Percentiles rank a stretch among this genome's conserved stretches.
phyloP scores from a whole-genome alignment of 2,888 invertebrate genomes.

The Eurytoma californica region DNA sequence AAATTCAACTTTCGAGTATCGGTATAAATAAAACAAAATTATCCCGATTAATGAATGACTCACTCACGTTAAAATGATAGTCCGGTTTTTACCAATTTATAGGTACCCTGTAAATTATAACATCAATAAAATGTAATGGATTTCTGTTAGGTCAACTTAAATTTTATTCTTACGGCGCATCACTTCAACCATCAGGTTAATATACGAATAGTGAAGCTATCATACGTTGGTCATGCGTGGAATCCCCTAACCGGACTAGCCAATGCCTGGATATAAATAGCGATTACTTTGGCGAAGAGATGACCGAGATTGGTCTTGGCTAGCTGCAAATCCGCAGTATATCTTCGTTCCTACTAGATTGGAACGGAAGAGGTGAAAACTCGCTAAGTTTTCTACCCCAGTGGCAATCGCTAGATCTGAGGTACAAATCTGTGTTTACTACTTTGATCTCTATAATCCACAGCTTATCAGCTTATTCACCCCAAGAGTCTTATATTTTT shows the following conservation, averaged over 20 bases:
- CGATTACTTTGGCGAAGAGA: conserved; percentile 59
- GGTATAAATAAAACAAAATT: too few relatives aligned
- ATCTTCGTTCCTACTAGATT: conserved; percentile 59
- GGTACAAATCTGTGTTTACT: neutral
- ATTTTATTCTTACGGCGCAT: too few relatives aligned
- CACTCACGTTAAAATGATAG: too few relatives aligned
- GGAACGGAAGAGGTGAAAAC: conserved; percentile 58
- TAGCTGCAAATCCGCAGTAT: conserved; percentile 51
- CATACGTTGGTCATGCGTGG: too few relatives aligned
- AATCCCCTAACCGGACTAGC: conserved; percentile 2
- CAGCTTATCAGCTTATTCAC: neutral
- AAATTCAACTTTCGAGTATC: too few relatives aligned
- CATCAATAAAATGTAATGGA: too few relatives aligned
- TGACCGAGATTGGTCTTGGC: conserved; percentile 56
- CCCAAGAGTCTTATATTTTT: neutral
- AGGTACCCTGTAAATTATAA: too few relatives aligned
- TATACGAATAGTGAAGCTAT: too few relatives aligned
- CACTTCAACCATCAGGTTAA: too few relatives aligned
- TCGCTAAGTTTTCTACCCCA: conserved; percentile 11
- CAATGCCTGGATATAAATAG: conserved; percentile 55
- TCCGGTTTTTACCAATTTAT: too few relatives aligned
- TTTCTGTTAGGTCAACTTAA: too few relatives aligned
- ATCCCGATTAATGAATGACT: too few relatives aligned
- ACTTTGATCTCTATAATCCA: neutral
- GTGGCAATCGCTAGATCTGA: neutral